phyloP scores from a whole-genome alignment of 2,888 invertebrate species.

The Gibbula magus region DNA sequence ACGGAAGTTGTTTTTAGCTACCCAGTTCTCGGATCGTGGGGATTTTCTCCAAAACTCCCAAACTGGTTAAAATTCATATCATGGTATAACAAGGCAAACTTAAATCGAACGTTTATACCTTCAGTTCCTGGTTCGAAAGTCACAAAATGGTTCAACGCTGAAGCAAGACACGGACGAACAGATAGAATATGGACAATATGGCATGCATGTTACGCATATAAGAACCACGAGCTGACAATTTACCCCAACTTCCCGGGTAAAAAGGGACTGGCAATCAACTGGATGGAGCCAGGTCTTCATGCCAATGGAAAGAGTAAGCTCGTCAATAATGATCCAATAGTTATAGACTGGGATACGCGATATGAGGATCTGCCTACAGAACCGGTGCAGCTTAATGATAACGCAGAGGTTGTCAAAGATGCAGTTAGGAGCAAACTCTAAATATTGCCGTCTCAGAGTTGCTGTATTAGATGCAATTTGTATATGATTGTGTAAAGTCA shows the following conservation, averaged over 20 bases:
- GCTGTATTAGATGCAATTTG: too few species aligned
- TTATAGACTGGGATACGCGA: slow-evolving; percentile 17
- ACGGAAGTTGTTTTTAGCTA: slow-evolving; percentile 50
- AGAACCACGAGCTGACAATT: slow-evolving; percentile 50
- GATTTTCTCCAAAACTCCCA: slow-evolving; percentile 53
- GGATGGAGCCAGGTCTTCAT: slow-evolving; percentile 61
- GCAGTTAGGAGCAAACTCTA: too few species aligned
- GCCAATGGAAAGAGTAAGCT: slow-evolving; percentile 31
- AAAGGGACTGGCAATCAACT: slow-evolving; percentile 53
- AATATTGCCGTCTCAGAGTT: too few species aligned
- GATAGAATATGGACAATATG: slow-evolving; percentile 69
- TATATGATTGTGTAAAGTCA: too few species aligned
- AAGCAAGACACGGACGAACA: slow-evolving; percentile 40
- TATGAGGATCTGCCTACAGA: slow-evolving; percentile 23
- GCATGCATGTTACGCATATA: slow-evolving; percentile 61
- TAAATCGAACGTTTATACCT: slow-evolving; percentile 49
- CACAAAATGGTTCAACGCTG: slow-evolving; percentile 56
- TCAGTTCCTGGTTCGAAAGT: slow-evolving; percentile 56
- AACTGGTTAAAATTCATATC: slow-evolving; percentile 53
- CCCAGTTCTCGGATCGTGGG: slow-evolving; percentile 64
- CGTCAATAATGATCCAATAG: slow-evolving; percentile 18
- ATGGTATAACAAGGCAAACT: slow-evolving; percentile 47
- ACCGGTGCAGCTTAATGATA: slow-evolving; percentile 24
- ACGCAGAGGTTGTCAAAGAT: slow-evolving; percentile 1
- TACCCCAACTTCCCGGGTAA: slow-evolving; percentile 51